Conservation (phyloP, 2,113 vertebrate species). For the Phycodurus eques region DNA sequence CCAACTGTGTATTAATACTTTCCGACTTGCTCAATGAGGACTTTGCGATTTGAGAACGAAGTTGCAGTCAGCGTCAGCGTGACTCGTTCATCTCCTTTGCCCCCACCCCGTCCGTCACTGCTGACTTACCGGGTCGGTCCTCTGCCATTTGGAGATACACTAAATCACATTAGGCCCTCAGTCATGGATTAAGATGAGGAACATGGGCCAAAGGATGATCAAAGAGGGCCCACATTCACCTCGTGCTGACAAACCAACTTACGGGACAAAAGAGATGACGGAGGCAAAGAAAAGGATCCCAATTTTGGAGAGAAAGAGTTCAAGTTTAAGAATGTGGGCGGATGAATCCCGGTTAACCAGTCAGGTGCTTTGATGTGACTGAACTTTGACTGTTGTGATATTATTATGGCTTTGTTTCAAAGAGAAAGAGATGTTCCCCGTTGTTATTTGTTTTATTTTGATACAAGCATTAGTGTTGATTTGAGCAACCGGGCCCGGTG, state of each 20-base stretch:
- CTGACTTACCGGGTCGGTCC: constrained; percentile 79
- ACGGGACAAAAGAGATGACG: constrained; percentile 69
- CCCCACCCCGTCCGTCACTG: constrained; percentile 26
- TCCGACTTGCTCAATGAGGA: neutral
- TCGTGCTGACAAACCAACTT: constrained; percentile 61
- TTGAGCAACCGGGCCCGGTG: constrained; percentile 45
- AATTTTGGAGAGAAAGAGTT: constrained; percentile 68
- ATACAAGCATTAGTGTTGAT: constrained; percentile 13
- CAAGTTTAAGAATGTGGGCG: constrained; percentile 17
- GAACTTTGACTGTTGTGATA: constrained; percentile 8
- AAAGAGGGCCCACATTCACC: constrained; percentile 71
- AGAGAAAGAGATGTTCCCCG: constrained; percentile 4
- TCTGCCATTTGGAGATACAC: constrained; percentile 77
- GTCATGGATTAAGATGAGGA: constrained; percentile 75
- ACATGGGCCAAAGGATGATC: constrained; percentile 74
- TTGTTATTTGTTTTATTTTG: constrained; percentile 15
- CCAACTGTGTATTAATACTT: neutral
- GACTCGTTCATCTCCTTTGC: constrained; percentile 35
- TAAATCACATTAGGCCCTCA: constrained; percentile 76
- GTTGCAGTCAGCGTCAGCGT: constrained; percentile 64
- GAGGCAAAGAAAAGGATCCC: constrained; percentile 81
- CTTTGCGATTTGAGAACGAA: constrained; percentile 38
- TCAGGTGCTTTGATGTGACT: neutral
- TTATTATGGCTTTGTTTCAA: constrained; percentile 27
- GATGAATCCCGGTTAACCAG: neutral